Conservation (phyloP, 1,140 invertebrate genomes). For the Plodia interpunctella region DNA sequence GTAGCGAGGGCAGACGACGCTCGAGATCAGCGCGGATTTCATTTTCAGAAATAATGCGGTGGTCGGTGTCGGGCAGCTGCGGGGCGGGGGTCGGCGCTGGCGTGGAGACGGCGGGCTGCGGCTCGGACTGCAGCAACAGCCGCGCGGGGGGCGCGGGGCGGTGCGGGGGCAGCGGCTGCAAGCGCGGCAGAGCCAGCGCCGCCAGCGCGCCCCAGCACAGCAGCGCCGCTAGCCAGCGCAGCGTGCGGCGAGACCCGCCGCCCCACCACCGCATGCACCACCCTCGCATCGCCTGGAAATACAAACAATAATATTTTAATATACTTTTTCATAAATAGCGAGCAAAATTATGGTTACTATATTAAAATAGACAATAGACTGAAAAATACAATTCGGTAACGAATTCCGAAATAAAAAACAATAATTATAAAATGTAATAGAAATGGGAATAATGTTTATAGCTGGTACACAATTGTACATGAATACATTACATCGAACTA, state of each 20-base stretch:
- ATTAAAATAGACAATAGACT: no score
- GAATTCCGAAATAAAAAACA: no score
- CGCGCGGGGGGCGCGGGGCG: conserved; percentile 56
- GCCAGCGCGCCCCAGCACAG: conserved; percentile 36
- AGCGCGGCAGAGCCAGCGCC: conserved; percentile 29
- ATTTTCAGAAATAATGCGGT: conserved; percentile 83
- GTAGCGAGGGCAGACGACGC: conserved; percentile 86
- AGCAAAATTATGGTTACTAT: no score
- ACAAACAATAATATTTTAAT: not conserved
- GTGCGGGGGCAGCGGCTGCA: conserved; percentile 34
- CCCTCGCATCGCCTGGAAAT: conserved; percentile 56
- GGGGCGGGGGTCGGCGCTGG: conserved; percentile 49
- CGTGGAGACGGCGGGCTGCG: conserved; percentile 49
- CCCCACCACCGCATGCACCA: conserved; percentile 50
- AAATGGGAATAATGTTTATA: no score
- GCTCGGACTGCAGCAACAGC: conserved; percentile 64
- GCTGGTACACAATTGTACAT: no score
- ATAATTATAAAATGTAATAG: no score
- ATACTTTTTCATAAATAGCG: no score
- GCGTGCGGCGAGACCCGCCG: conserved; percentile 29
- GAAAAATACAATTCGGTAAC: no score
- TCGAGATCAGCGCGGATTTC: conserved; percentile 87
- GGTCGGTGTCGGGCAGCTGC: conserved; percentile 76
- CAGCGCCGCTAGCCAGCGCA: conserved; percentile 36
- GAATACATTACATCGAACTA: no score